Conservation (phyloP, 2,888 invertebrate species). For the Philopedon plagiatum region DNA sequence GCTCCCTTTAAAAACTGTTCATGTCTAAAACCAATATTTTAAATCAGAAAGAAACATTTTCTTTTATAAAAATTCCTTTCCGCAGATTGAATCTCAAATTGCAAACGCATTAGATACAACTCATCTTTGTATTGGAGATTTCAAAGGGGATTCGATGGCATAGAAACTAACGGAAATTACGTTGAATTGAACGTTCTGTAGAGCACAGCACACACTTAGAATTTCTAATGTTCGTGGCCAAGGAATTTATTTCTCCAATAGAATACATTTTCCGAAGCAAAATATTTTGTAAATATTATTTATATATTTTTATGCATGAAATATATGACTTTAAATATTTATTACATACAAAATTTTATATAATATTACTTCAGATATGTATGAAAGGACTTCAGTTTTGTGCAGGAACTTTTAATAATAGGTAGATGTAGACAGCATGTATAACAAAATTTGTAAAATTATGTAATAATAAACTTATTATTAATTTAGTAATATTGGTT, state of each 20-base stretch:
- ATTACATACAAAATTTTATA: no score
- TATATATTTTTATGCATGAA: no score
- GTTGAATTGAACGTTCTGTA: slow-evolving; percentile 10
- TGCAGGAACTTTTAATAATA: no score
- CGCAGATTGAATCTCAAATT: slow-evolving; percentile 16
- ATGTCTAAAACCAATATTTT: neutral
- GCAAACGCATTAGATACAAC: slow-evolving; percentile 7
- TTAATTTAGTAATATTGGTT: no score
- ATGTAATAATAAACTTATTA: no score
- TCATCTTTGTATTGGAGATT: slow-evolving; percentile 9
- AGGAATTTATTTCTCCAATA: neutral
- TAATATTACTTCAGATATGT: no score
- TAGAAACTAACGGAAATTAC: slow-evolving; percentile 18
- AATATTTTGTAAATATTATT: no score
- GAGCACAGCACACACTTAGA: slow-evolving; percentile 2
- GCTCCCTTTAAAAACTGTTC: neutral
- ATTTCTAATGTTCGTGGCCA: neutral
- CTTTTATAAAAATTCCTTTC: slow-evolving; percentile 9
- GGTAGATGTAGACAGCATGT: no score
- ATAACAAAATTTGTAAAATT: no score
- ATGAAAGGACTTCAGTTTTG: no score
- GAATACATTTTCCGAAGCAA: no score
- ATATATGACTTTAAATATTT: no score
- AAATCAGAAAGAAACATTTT: slow-evolving; percentile 8
- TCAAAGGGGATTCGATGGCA: slow-evolving; percentile 7